These are phyloP conservation scores for Rotaria macrura DNA, from an alignment of 2,888 invertebrate species.

Conservation along the genomic window DNA sequence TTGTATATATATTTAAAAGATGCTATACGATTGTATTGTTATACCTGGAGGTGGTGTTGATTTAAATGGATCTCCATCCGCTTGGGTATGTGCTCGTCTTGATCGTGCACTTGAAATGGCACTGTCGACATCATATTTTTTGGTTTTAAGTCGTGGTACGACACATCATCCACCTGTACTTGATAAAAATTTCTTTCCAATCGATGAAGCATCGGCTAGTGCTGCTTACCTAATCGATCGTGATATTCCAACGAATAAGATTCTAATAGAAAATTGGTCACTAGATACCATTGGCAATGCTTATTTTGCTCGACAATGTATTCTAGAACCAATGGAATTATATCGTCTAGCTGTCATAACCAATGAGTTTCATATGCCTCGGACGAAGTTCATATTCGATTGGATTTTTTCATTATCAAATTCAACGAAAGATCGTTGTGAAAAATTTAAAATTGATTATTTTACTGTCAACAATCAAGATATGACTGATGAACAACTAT, in stretches of 20 bases:
- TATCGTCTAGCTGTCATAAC: background rate
- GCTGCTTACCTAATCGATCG: background rate
- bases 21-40: background rate
- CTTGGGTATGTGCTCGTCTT: background rate
- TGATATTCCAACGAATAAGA: background rate
- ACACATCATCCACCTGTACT: slow-evolving; percentile 17
- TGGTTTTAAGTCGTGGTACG: slow-evolving; percentile 2
- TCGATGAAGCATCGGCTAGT: slow-evolving; percentile 14
- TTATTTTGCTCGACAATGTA: background rate
- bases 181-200: background rate
- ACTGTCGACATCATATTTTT: background rate
- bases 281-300: slow-evolving; percentile 12
- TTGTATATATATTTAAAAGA: background rate
- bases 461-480: background rate
- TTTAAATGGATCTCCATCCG: background rate
- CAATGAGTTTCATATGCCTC: slow-evolving; percentile 1
- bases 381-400: background rate
- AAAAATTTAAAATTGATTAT: background rate
- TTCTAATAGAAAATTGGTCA: slow-evolving; percentile 17
- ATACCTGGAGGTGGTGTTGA: background rate
- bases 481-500: slow-evolving; percentile 11
- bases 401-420: background rate
- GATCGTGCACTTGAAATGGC: background rate
- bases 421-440: background rate
- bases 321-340: background rate